These are phyloP conservation scores for Apodemia mormo DNA, from an alignment of 2,888 invertebrate genomes.

Conservation along the genomic window DNA sequence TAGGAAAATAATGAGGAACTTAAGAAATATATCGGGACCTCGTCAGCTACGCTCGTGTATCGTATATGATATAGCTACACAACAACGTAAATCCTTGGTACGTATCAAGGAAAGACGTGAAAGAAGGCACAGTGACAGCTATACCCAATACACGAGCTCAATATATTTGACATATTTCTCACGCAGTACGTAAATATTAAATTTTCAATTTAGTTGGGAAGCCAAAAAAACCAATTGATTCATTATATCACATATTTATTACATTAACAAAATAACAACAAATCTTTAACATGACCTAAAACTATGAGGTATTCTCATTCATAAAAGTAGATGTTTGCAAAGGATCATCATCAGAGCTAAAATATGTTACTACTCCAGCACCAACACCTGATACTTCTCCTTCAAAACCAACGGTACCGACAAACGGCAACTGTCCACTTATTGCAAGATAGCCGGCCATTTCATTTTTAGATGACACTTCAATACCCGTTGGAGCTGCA, in stretches of 20 bases:
- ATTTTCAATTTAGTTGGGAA: no score
- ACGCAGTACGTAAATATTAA: no score
- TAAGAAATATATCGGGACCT: no score
- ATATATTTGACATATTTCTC: no score
- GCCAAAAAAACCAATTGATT: not conserved
- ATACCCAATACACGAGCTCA: no score
- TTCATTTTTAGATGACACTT: slow-evolving; percentile 47
- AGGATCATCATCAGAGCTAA: not conserved
- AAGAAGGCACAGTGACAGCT: no score
- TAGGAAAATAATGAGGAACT: no score
- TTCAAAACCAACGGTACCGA: slow-evolving; percentile 30
- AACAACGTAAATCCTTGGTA: no score
- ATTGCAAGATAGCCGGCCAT: slow-evolving; percentile 45
- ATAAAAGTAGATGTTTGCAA: not conserved
- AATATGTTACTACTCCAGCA: slow-evolving; percentile 21
- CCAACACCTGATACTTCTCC: slow-evolving; percentile 27
- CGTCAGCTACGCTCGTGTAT: no score
- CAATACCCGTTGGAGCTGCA: slow-evolving; percentile 43
- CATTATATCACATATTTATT: slow-evolving; percentile 11
- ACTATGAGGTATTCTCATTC: not conserved
- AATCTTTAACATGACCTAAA: slow-evolving; percentile 4
- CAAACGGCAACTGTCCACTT: slow-evolving; percentile 41
- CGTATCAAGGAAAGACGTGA: no score
- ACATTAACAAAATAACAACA: slow-evolving; percentile 3
- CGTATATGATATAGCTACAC: no score